Evolutionary conservation across 2,113 vertebrate species (phyloP).

Genomic region (Callipepla squamata): DNA sequence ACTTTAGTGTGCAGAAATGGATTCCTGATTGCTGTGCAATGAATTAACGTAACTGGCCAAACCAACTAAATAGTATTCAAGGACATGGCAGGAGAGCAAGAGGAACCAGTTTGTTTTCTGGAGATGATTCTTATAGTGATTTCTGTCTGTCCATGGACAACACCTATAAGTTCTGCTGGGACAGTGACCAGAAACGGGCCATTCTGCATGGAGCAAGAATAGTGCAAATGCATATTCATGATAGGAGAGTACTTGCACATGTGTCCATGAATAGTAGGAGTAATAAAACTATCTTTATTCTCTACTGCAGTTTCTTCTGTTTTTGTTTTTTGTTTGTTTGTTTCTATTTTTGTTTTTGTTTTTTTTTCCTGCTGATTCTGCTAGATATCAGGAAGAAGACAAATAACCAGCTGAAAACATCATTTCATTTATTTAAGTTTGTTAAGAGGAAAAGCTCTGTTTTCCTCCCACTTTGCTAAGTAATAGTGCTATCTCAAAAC

Average conservation of each 20-base stretch:
- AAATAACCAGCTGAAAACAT: neutral
- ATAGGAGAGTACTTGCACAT: neutral
- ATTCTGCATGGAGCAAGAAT: neutral
- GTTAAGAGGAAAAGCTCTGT: neutral
- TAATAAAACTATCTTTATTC: neutral
- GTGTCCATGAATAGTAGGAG: neutral
- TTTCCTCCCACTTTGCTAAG: neutral
- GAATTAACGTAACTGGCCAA: neutral
- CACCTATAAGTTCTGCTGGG: neutral
- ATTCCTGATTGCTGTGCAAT: fast-evolving
- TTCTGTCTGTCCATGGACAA: neutral
- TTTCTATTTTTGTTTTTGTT: neutral
- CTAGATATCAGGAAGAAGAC: neutral
- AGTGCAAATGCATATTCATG: neutral
- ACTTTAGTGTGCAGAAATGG: neutral
- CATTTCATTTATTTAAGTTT: neutral
- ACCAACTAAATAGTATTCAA: neutral
- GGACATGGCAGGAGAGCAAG: neutral
- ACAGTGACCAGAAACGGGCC: neutral
- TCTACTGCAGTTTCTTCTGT: neutral
- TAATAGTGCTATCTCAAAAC: neutral
- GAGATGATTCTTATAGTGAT: neutral
- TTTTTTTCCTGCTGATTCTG: neutral
- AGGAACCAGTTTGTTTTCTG: neutral
- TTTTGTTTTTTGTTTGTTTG: no score